A percentile compares a stretch with the other conserved stretches of the same genome.
These are phyloP conservation scores for Coleophora flavipennella DNA, from an alignment of 2,888 invertebrate genomes.

Conservation along the genomic window DNA sequence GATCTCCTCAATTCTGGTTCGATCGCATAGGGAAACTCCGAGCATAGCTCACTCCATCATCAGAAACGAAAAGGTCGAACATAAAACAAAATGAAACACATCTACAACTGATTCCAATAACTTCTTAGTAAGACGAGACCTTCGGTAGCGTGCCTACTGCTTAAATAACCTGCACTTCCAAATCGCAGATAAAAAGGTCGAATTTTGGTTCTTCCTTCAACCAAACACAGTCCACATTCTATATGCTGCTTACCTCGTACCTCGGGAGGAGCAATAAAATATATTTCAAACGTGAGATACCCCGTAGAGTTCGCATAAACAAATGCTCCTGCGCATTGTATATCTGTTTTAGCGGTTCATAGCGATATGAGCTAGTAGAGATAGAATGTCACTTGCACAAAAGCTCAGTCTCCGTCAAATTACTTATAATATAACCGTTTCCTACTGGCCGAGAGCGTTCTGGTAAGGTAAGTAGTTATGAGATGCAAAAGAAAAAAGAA, in stretches of 20 bases:
- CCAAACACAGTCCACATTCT: slow-evolving; percentile 4
- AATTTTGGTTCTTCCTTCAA: too few species aligned
- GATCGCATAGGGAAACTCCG: too few species aligned
- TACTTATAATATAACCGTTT: too few species aligned
- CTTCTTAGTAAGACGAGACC: not conserved
- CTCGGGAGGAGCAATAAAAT: slow-evolving; percentile 24
- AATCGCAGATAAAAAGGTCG: not conserved
- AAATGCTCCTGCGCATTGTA: slow-evolving; percentile 42
- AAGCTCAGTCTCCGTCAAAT: too few species aligned
- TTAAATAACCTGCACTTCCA: not conserved
- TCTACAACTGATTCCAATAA: not conserved
- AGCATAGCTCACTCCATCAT: too few species aligned
- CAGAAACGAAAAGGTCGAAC: not conserved
- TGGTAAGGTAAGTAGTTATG: too few species aligned
- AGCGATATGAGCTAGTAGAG: too few species aligned
- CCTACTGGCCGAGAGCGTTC: too few species aligned
- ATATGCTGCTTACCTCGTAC: not conserved
- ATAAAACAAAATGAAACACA: not conserved
- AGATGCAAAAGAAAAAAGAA: too few species aligned
- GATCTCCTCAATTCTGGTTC: too few species aligned
- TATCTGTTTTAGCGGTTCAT: too few species aligned
- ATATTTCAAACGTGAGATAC: slow-evolving; percentile 49
- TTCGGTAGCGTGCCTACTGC: not conserved
- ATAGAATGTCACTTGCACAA: too few species aligned
- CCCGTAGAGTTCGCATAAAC: slow-evolving; percentile 47